Evolutionary conservation across 2,113 vertebrate species (phyloP).

Genomic region (Hirundichthys speculiger): DNA sequence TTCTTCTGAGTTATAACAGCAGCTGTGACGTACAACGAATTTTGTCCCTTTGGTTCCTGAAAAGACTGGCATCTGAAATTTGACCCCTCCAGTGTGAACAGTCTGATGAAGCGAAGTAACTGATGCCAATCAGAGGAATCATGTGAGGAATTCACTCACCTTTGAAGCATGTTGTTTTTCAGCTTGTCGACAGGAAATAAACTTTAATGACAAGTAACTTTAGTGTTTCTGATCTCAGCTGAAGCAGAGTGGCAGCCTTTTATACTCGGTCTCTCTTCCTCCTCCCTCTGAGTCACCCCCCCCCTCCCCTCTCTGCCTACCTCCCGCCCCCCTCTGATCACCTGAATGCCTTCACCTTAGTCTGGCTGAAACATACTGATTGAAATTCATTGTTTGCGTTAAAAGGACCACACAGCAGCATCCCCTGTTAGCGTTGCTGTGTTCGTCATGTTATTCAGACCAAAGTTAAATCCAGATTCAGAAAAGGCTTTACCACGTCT

Average conservation of each 20-base stretch:
- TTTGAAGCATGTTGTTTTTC: slow-evolving; percentile 42
- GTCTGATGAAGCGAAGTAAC: background rate
- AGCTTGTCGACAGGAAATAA: background rate
- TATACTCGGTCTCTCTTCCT: slow-evolving; percentile 35
- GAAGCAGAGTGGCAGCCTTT: slow-evolving; percentile 32
- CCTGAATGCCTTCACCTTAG: slow-evolving; percentile 15
- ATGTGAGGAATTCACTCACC: slow-evolving; percentile 44
- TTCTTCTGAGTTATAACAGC: background rate
- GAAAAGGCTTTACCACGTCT: no score
- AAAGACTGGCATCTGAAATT: background rate
- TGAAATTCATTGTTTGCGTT: background rate
- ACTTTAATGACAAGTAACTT: background rate
- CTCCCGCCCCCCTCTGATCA: slow-evolving; percentile 5
- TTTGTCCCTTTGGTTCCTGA: background rate
- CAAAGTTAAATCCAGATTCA: no score
- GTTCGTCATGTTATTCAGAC: background rate
- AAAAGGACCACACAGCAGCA: background rate
- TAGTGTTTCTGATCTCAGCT: slow-evolving; percentile 24
- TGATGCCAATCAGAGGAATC: background rate
- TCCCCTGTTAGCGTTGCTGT: background rate
- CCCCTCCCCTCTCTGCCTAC: slow-evolving; percentile 1
- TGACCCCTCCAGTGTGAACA: background rate
- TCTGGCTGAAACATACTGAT: background rate
- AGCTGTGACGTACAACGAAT: background rate
- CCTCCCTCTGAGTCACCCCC: slow-evolving; percentile 1